Evolutionary conservation across 2,888 invertebrate species (phyloP), one percentile per base, ranked within the genome.

Genomic region (Tryphoninae sp.): DNA sequence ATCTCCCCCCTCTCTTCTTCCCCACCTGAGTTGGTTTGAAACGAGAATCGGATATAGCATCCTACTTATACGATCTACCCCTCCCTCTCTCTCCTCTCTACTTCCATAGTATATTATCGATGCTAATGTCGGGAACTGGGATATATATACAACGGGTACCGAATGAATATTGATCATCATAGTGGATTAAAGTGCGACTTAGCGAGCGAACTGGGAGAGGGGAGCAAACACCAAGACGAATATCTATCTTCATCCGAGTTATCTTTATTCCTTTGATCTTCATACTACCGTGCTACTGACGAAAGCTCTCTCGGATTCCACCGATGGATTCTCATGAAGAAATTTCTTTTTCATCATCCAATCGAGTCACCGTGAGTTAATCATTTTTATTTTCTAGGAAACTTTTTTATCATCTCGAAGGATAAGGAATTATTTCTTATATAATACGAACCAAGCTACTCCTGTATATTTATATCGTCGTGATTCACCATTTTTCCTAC

Each of bases 151-250:
- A 42, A 8, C 23, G 53, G 49, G n/a, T 64, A 62, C 33, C 33
- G 74, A 74, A 78, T 81, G 75, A 81, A 81, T 81, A 81, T 78
- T 78, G 78, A 78, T 81, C 53, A 49, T 45, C 61, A 72, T 78
- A 75, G 71, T 62, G 22, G 53, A 78, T 78, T 71, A 65, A 67
- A 67, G 51, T 55, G 53, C 16, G 65, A 65, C 13, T 49, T 19
- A 76, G 68, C 58, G 62, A 49, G 6, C 33, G 33, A 22, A 53
- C 26, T 42, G 59, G n/a, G 19, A 61, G 22, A 13, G 49, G 11
- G 65, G 49, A 33, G 9, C 33, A 33, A 33, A 16, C 26, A 40
- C 13, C 9, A 11, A 19, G 22, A 53, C 23, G 53, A 59, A 49
- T 13, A 40, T 67, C 51, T 45, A 62, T 62, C 53, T 40, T n/a